Evolutionary conservation across 2,113 vertebrate genomes (phyloP).

Genomic region (Halichoeres trimaculatus): DNA sequence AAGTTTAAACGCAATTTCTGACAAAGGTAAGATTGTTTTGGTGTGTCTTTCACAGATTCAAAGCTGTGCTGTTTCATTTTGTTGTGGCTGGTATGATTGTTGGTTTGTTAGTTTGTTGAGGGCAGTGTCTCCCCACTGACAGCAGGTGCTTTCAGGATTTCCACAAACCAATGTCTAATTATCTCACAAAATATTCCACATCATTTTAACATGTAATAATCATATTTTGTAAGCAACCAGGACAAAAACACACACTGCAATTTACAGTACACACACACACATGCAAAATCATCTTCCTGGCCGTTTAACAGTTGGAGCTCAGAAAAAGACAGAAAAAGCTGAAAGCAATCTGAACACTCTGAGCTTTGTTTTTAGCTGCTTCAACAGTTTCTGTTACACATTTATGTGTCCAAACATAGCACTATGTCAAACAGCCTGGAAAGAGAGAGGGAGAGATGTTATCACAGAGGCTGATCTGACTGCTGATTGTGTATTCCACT

Average conservation of each 20-base stretch:
- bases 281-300: slow-evolving; percentile 15
- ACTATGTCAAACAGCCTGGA: background rate
- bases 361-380: slow-evolving; percentile 1
- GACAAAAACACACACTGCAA: slow-evolving; percentile 19
- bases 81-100: slow-evolving; percentile 10
- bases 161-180: slow-evolving; percentile 58
- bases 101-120: slow-evolving; percentile 40
- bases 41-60: slow-evolving; percentile 7
- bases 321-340: slow-evolving; percentile 31
- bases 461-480: slow-evolving; percentile 17
- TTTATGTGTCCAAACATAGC: background rate
- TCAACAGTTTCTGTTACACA: background rate
- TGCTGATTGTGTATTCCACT: slow-evolving; percentile 60
- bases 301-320: slow-evolving; percentile 17
- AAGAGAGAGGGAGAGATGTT: background rate
- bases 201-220: slow-evolving; percentile 34
- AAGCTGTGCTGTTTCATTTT: slow-evolving; percentile 27
- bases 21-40: slow-evolving; percentile 33
- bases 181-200: slow-evolving; percentile 45
- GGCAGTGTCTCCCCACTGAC: slow-evolving; percentile 51
- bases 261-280: background rate
- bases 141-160: slow-evolving; percentile 62
- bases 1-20: slow-evolving; percentile 15
- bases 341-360: slow-evolving; percentile 40
- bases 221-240: slow-evolving; percentile 32